A percentile compares a stretch with the other conserved stretches of the same genome.
These are phyloP conservation scores for Gymnobelideus leadbeateri DNA, from an alignment of 2,113 vertebrate species.

Conservation along the genomic window DNA sequence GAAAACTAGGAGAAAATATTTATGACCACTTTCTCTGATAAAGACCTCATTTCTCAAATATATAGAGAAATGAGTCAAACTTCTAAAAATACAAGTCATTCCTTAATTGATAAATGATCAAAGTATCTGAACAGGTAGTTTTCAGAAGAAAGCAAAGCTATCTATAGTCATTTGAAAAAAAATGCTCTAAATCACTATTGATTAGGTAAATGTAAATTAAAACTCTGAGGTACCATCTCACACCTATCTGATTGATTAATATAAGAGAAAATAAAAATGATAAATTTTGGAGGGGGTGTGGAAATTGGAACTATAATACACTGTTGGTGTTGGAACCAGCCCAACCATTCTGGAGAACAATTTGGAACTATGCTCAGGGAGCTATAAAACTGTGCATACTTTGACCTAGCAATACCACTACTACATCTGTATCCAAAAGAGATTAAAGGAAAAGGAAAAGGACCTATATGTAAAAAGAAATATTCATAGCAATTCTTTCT, in stretches of 20 bases:
- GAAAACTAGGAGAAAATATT: neutral
- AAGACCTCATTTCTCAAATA: neutral
- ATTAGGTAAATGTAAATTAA: no score
- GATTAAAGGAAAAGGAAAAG: no score
- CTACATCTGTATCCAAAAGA: neutral
- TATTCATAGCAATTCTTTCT: no score
- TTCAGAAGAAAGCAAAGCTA: no score
- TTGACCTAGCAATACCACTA: neutral
- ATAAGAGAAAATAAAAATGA: no score
- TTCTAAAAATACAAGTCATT: neutral
- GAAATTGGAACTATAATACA: neutral
- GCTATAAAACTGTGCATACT: neutral
- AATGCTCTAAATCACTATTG: no score
- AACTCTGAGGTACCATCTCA: no score
- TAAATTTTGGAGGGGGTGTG: no score
- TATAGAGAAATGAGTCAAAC: neutral
- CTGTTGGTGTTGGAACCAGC: neutral
- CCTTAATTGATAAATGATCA: neutral
- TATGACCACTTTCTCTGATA: neutral
- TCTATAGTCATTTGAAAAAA: no score
- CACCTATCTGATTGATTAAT: no score
- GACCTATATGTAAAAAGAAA: no score
- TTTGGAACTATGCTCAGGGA: neutral
- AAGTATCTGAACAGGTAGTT: neutral
- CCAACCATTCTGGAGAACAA: neutral